These are phyloP conservation scores for Chrysochloris asiatica DNA, from an alignment of 2,113 vertebrate genomes.

Conservation along the genomic window DNA sequence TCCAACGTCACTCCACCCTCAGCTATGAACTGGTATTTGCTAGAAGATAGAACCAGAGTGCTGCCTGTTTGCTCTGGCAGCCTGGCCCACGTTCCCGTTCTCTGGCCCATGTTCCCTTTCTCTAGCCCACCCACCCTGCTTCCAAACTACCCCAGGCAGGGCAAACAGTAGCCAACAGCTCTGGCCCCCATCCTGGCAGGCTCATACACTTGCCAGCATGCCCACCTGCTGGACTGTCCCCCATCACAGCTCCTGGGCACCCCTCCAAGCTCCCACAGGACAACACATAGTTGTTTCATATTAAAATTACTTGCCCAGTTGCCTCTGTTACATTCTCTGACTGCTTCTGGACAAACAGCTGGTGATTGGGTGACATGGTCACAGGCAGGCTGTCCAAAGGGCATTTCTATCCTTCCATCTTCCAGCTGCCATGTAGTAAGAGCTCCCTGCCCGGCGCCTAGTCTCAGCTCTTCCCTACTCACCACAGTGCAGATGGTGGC, in stretches of 20 bases:
- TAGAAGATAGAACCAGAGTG: conserved; percentile 49
- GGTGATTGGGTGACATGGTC: background rate
- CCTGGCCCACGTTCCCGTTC: background rate
- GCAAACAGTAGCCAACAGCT: background rate
- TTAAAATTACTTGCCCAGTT: background rate
- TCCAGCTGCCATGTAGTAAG: background rate
- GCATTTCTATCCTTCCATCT: background rate
- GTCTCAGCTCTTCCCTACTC: background rate
- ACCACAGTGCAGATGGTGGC: background rate
- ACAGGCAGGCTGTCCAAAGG: background rate
- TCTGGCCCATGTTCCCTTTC: conserved; percentile 24
- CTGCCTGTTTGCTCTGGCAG: conserved; percentile 63
- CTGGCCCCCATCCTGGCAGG: background rate
- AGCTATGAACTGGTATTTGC: conserved; percentile 47
- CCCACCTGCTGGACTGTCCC: background rate
- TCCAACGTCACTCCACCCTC: background rate
- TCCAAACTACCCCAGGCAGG: background rate
- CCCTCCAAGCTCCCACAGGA: background rate
- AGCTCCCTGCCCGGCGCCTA: background rate
- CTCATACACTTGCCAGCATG: background rate
- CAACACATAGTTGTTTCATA: background rate
- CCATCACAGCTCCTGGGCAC: background rate
- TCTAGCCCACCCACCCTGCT: conserved; percentile 26
- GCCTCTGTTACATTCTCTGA: background rate
- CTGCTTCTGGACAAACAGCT: background rate